These are phyloP conservation scores for Papilio polyxenes DNA, from an alignment of 1,140 invertebrate genomes.

Conservation along the genomic window DNA sequence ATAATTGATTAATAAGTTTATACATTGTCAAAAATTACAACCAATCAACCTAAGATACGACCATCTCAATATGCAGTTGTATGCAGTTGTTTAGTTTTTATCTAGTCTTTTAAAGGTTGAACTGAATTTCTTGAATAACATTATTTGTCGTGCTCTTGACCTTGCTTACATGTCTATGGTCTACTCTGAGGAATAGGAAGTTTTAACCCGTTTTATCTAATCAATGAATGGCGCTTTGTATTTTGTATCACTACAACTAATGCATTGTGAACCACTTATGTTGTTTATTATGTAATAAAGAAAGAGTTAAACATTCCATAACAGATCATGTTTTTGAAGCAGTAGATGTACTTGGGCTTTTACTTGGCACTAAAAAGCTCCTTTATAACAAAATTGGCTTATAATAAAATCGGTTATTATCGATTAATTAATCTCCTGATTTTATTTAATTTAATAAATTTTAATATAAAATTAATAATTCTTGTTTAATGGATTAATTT, in stretches of 20 bases:
- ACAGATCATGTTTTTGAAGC: neutral
- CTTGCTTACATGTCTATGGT: constrained; percentile 14
- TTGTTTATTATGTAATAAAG: neutral
- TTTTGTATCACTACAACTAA: neutral
- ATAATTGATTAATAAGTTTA: too few relatives aligned
- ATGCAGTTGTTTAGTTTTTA: neutral
- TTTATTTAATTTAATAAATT: neutral
- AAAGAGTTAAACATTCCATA: neutral
- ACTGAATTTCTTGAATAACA: constrained; percentile 30
- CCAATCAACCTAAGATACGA: neutral
- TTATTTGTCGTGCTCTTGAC: neutral
- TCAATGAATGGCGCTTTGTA: constrained; percentile 23
- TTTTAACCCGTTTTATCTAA: constrained; percentile 34
- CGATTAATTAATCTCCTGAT: too few relatives aligned
- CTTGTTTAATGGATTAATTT: neutral
- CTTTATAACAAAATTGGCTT: too few relatives aligned
- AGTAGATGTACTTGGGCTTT: neutral
- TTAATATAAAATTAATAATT: neutral
- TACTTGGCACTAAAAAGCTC: too few relatives aligned
- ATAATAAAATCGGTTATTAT: too few relatives aligned
- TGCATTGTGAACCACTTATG: neutral
- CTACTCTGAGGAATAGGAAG: constrained; percentile 29
- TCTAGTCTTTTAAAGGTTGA: neutral
- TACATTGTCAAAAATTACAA: too few relatives aligned
- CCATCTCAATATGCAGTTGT: neutral